These are phyloP conservation scores for Epinotia demarniana DNA, from an alignment of 2,888 invertebrate species.

Conservation along the genomic window DNA sequence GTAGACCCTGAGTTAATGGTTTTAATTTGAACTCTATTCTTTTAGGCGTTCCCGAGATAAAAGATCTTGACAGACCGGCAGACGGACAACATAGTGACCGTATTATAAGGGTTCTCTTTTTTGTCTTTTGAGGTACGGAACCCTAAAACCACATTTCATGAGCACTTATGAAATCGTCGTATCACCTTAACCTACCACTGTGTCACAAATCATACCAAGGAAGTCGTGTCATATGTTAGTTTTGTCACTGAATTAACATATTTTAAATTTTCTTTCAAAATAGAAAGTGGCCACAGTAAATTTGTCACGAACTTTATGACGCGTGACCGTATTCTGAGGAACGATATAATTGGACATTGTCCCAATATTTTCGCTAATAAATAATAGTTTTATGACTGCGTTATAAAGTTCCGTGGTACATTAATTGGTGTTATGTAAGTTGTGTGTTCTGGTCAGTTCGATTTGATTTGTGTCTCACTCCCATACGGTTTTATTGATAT, in stretches of 20 bases:
- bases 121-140: background rate
- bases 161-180: constrained; percentile 10
- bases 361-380: constrained; percentile 39
- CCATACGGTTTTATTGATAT: background rate
- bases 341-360: constrained; percentile 44
- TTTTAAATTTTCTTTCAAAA: constrained; percentile 39
- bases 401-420: constrained; percentile 17
- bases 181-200: constrained; percentile 14
- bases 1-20: too few species aligned
- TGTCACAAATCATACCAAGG: constrained; percentile 41
- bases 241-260: constrained; percentile 33
- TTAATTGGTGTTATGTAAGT: constrained; percentile 27
- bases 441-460: background rate
- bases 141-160: constrained; percentile 4
- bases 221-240: constrained; percentile 42
- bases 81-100: too few species aligned
- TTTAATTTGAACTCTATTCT: too few species aligned
- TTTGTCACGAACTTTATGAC: constrained; percentile 39
- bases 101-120: too few species aligned
- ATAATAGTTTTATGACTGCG: constrained; percentile 35
- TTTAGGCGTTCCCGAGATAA: too few species aligned
- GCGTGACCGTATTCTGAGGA: constrained; percentile 38
- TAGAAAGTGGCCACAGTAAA: constrained; percentile 50
- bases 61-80: too few species aligned
- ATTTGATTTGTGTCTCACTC: constrained; percentile 4